These are phyloP conservation scores for Lipotes vexillifer DNA, from an alignment of 2,113 vertebrate genomes.

Conservation along the genomic window DNA sequence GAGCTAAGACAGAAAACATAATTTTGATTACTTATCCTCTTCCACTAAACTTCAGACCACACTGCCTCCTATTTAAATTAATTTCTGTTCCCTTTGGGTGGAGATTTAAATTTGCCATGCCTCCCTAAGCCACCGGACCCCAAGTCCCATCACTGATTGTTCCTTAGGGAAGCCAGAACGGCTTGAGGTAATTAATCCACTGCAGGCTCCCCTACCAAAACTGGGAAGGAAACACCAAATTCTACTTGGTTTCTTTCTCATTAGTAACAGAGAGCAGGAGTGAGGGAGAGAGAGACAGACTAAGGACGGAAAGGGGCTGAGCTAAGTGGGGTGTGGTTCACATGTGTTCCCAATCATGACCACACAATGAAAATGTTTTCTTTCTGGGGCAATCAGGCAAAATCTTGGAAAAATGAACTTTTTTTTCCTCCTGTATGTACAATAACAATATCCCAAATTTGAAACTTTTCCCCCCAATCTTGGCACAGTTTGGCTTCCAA, in stretches of 20 bases:
- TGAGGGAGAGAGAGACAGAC: background rate
- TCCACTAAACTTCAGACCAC: slow-evolving; percentile 57
- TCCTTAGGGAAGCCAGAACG: slow-evolving; percentile 71
- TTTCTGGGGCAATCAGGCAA: slow-evolving; percentile 79
- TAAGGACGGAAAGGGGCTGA: slow-evolving; percentile 29
- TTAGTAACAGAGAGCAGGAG: slow-evolving; percentile 68
- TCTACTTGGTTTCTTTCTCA: slow-evolving; percentile 75
- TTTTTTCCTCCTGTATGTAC: slow-evolving; percentile 51
- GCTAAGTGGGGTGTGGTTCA: slow-evolving; percentile 67
- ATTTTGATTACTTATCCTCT: slow-evolving; percentile 62
- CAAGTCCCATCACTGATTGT: slow-evolving; percentile 62
- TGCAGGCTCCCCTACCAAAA: slow-evolving; percentile 64
- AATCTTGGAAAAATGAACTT: slow-evolving; percentile 72
- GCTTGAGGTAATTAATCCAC: slow-evolving; percentile 76
- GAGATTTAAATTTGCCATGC: slow-evolving; percentile 72
- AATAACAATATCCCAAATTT: slow-evolving; percentile 76
- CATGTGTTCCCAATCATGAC: slow-evolving; percentile 83
- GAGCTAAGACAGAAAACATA: slow-evolving; percentile 62
- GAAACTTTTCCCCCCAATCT: slow-evolving; percentile 52
- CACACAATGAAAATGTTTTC: slow-evolving; percentile 83
- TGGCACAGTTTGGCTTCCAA: slow-evolving; percentile 48
- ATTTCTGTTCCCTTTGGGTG: slow-evolving; percentile 71
- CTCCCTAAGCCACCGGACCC: slow-evolving; percentile 71
- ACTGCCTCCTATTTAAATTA: slow-evolving; percentile 76
- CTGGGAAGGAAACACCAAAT: slow-evolving; percentile 73